phyloP scores from a whole-genome alignment of 2,113 vertebrate genomes.

The Coregonus clupeaformis region DNA sequence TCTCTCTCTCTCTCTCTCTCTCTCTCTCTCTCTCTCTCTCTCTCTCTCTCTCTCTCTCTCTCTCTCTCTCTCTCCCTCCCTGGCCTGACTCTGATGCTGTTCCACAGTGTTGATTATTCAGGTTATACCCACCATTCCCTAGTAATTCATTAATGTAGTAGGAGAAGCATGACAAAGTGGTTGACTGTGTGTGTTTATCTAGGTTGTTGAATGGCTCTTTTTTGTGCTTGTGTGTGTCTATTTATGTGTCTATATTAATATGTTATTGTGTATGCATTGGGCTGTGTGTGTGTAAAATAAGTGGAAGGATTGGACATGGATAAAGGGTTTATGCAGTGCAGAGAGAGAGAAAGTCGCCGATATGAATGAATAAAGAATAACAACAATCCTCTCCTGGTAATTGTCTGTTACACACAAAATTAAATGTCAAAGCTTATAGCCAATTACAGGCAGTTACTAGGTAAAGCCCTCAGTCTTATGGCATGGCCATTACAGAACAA shows the following conservation, averaged over 20 bases:
- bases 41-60: background rate
- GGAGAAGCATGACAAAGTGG: background rate
- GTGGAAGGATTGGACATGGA: background rate
- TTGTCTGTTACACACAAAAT: slow-evolving; percentile 15
- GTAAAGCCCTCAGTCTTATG: slow-evolving; percentile 12
- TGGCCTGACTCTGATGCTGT: background rate
- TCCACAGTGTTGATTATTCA: slow-evolving; percentile 21
- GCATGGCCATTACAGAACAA: background rate
- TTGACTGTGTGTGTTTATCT: background rate
- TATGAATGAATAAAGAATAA: slow-evolving; percentile 1
- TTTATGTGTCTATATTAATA: too few relatives aligned
- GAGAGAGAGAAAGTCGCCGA: background rate
- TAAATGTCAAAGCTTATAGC: slow-evolving; percentile 11
- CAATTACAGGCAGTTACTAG: slow-evolving; percentile 25
- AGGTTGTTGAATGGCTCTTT: background rate
- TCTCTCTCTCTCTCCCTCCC: background rate
- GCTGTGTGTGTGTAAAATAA: background rate
- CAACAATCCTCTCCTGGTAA: slow-evolving; percentile 1
- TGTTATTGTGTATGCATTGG: background rate
- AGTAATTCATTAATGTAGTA: slow-evolving; percentile 22
- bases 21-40: background rate
- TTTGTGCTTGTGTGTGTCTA: background rate
- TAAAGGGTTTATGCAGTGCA: slow-evolving; percentile 18
- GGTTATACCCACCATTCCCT: slow-evolving; percentile 12
- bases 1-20: background rate